Evolutionary conservation across 2,888 invertebrate genomes (phyloP).

Genomic region (Siphonodentalium dalli): DNA sequence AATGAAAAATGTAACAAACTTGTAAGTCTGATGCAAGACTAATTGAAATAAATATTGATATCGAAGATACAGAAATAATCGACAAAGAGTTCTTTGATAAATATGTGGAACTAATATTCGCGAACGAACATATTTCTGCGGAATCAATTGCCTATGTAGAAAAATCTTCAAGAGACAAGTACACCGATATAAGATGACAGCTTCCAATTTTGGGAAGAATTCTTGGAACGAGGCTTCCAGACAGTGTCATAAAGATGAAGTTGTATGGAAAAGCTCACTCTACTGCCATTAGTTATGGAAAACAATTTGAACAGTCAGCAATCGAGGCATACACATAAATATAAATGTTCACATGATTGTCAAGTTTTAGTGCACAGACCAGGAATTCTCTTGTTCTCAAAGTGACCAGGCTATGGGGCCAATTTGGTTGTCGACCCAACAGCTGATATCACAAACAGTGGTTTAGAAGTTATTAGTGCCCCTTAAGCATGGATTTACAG

Average conservation of each 20-base stretch:
- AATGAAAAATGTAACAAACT: no score
- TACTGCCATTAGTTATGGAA: neutral
- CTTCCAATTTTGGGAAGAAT: constrained; percentile 24
- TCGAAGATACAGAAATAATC: neutral
- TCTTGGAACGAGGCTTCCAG: constrained; percentile 7
- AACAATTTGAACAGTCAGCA: neutral
- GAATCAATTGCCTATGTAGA: neutral
- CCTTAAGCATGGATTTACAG: no score
- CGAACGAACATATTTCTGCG: neutral
- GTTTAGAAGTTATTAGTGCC: no score
- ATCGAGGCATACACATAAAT: neutral
- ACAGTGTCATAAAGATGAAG: constrained; percentile 6
- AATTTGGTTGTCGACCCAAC: no score
- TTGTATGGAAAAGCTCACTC: neutral
- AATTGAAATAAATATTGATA: neutral
- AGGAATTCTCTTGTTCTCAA: no score
- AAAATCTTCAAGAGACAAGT: constrained; percentile 3
- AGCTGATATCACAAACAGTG: no score
- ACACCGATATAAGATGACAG: constrained; percentile 8
- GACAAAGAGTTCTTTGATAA: neutral
- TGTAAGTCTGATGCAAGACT: no score
- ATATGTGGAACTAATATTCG: neutral
- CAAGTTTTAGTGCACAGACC: no score
- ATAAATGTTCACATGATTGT: neutral
- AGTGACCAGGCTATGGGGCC: no score